Evolutionary conservation across 2,888 invertebrate species (phyloP).

Genomic region (Drosophila macrospina): DNA sequence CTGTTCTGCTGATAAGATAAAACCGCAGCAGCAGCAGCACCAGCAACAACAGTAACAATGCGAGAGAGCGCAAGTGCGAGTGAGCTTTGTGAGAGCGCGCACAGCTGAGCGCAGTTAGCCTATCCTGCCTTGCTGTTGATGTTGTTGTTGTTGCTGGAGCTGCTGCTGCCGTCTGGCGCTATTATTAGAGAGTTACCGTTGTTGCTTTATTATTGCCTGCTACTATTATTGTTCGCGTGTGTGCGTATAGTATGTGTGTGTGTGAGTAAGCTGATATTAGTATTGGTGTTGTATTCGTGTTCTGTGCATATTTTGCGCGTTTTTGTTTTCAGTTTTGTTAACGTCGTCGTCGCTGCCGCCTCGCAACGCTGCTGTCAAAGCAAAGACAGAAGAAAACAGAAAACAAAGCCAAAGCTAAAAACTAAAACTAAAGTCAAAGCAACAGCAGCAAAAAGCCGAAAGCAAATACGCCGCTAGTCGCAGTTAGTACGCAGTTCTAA

Average conservation of each 20-base stretch:
- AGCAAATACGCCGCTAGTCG: slow-evolving; percentile 53
- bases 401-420: slow-evolving; percentile 28
- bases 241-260: slow-evolving; percentile 13
- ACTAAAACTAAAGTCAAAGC: slow-evolving; percentile 17
- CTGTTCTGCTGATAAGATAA: slow-evolving; percentile 54
- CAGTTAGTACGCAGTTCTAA: slow-evolving; percentile 70
- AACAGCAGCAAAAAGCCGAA: slow-evolving; percentile 45
- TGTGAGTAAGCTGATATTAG: slow-evolving; percentile 33
- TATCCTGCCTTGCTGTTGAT: slow-evolving; percentile 39
- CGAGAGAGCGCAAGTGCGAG: slow-evolving; percentile 38
- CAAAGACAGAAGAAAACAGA: slow-evolving; percentile 43
- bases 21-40: slow-evolving; percentile 34
- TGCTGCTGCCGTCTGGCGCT: slow-evolving; percentile 49
- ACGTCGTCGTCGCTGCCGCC: slow-evolving; percentile 71
- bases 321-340: slow-evolving; percentile 78
- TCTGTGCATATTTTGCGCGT: slow-evolving; percentile 77
- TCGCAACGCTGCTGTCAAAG: slow-evolving; percentile 59
- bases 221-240: slow-evolving; percentile 59
- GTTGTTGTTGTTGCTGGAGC: slow-evolving; percentile 6
- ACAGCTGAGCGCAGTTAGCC: slow-evolving; percentile 43
- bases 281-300: slow-evolving; percentile 53
- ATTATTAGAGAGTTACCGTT: slow-evolving; percentile 79
- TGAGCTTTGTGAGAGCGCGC: slow-evolving; percentile 32
- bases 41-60: slow-evolving; percentile 15
- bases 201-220: slow-evolving; percentile 73